Evolutionary conservation across 2,797 vertebrate genomes (phyloP), one percentile per base, ranked within the genome.

Genomic region (Anas bahamensis): DNA sequence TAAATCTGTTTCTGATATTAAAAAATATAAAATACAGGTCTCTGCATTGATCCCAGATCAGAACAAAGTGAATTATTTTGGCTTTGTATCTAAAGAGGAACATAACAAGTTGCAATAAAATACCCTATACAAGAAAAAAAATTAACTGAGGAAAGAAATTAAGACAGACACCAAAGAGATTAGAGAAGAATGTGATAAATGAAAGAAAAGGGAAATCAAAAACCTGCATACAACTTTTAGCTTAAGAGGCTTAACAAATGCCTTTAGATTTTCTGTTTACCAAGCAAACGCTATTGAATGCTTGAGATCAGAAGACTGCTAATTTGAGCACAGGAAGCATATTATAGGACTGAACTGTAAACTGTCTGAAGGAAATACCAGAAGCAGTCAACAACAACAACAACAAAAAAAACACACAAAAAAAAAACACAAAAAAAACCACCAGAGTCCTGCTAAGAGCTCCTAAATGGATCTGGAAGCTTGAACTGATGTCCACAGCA

Each of bases 121-220:
- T 72, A 72, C 60, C 15, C 31, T 18, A 50, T 41, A 69, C 14
- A 93, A 74, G 65, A n/a, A 77, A 86, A 87, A 7, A 93, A 89
- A 46, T 17, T 73, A 89, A 64, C 31, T 81, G 92, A 66, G 41
- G 52, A 94, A 92, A 89, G 29, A 95, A 97, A 94, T 65, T 5
- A 66, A 52, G 83, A 84, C 16, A 86, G 75, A 84, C 74, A 46
- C 2, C 11, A 11, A 70, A 64, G 2, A 79, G 39, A 91, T 44
- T 42, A 96, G 78, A 90, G 21, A 86, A 61, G 79, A 86, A n/a
- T 44, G 22, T 92, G 76, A 52, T 73, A 83, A 94, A 89, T 63
- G 65, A 87, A 96, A 86, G 10, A 89, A 94, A 84, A 39, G 3
- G 37, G 11, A 82, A 74, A 90, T 73, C n/a, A 93, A 94, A 97